These are phyloP conservation scores for Corythucha ciliata DNA, from an alignment of 2,888 invertebrate genomes.

Conservation along the genomic window DNA sequence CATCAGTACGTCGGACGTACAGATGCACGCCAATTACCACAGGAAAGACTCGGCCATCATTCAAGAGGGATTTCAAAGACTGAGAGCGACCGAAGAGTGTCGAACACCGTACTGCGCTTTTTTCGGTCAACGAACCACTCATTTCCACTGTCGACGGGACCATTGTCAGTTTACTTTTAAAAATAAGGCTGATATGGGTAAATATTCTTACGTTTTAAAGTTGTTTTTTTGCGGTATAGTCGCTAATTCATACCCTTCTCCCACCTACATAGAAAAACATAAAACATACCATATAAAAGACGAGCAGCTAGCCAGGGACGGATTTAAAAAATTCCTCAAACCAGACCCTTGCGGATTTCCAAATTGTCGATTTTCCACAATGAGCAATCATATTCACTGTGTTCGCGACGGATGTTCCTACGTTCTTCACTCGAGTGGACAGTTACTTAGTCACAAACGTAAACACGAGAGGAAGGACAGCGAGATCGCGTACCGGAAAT, in stretches of 20 bases:
- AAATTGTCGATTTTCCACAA: constrained; percentile 84
- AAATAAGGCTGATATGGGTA: constrained; percentile 99
- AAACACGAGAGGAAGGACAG: constrained; percentile 93
- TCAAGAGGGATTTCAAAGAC: constrained; percentile 94
- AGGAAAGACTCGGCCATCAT: constrained; percentile 95
- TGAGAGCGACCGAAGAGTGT: constrained; percentile 92
- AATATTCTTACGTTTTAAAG: constrained; percentile 39
- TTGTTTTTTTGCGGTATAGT: not conserved
- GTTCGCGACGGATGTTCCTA: constrained; percentile 91
- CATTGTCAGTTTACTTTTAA: constrained; percentile 94
- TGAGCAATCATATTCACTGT: constrained; percentile 98
- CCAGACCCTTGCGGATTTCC: constrained; percentile 88
- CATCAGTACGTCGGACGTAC: constrained; percentile 96
- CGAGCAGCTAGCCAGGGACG: constrained; percentile 87
- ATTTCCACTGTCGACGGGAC: constrained; percentile 88
- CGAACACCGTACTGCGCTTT: constrained; percentile 84
- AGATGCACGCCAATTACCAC: constrained; percentile 99
- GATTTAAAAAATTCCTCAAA: constrained; percentile 98
- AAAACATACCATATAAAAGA: constrained; percentile 97
- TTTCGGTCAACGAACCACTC: constrained; percentile 89
- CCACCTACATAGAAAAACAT: constrained; percentile 88
- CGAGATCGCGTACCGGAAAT: constrained; percentile 76
- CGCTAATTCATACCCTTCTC: too few species aligned
- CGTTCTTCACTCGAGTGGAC: constrained; percentile 91
- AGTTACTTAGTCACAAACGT: constrained; percentile 92